Evolutionary conservation across 2,113 vertebrate genomes (phyloP).

Genomic region (Mus pahari): DNA sequence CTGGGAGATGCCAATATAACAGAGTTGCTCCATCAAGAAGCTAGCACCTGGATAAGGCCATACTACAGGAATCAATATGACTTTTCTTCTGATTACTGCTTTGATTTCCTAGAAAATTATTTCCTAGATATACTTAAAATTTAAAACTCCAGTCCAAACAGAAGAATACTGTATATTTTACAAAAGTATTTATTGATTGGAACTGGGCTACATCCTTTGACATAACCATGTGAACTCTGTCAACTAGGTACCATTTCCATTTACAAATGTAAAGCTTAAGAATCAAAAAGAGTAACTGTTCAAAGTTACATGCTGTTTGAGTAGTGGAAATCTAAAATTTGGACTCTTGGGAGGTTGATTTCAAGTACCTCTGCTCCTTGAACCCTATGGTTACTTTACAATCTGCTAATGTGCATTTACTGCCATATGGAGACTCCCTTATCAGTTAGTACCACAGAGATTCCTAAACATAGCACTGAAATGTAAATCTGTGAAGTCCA

Average conservation of each 20-base stretch:
- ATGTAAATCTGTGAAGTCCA: neutral
- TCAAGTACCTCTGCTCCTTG: neutral
- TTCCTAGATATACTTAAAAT: slow-evolving; percentile 22
- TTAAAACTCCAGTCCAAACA: slow-evolving; percentile 7
- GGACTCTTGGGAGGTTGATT: neutral
- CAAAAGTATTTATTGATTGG: slow-evolving; percentile 48
- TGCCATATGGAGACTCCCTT: slow-evolving; percentile 1
- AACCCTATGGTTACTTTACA: neutral
- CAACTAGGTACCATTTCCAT: neutral
- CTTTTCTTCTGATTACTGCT: slow-evolving; percentile 44
- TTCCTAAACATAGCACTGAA: neutral
- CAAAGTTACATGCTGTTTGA: neutral
- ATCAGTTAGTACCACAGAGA: neutral
- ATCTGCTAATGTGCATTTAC: slow-evolving; percentile 8
- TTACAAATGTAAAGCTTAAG: neutral
- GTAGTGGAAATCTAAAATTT: slow-evolving; percentile 5
- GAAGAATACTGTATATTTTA: neutral
- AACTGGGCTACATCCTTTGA: neutral
- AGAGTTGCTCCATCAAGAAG: slow-evolving; percentile 34
- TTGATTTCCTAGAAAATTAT: slow-evolving; percentile 21
- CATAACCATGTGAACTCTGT: slow-evolving; percentile 10
- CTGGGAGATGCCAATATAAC: neutral
- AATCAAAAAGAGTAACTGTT: neutral
- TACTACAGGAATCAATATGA: slow-evolving; percentile 4
- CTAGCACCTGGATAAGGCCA: slow-evolving; percentile 15